Percentiles rank a stretch among this genome's conserved stretches.
phyloP scores from a whole-genome alignment of 1,140 invertebrate genomes.

The Zaprionus inermis region DNA sequence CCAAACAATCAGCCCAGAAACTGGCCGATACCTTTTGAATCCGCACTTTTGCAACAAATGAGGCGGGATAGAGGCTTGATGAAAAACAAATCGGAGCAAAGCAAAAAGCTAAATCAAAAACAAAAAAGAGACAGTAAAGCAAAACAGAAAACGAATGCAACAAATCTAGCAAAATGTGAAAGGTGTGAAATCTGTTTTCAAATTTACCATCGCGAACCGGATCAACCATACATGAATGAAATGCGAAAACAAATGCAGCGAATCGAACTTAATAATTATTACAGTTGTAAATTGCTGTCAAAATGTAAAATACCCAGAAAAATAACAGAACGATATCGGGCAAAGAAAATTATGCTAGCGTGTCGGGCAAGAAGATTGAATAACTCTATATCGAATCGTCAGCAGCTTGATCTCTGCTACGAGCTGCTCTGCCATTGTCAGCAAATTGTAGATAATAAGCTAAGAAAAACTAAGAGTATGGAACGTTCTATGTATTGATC shows the following conservation, averaged over 20 bases:
- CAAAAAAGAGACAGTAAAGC: not conserved
- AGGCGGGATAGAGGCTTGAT: not conserved
- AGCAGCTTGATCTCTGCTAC: slow-evolving; percentile 13
- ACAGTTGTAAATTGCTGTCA: slow-evolving; percentile 10
- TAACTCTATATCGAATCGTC: not conserved
- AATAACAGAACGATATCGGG: not conserved
- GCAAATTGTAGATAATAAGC: slow-evolving; percentile 14
- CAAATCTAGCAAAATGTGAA: not conserved
- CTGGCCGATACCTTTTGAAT: slow-evolving; percentile 17
- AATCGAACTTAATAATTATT: slow-evolving; percentile 23
- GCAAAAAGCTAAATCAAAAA: not conserved
- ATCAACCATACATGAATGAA: slow-evolving; percentile 34
- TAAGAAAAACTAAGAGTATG: not conserved
- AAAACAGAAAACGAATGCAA: not conserved
- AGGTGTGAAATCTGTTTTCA: slow-evolving; percentile 21
- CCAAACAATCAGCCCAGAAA: not conserved
- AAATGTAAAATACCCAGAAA: not conserved
- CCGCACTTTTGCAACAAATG: not conserved
- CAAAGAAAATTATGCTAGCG: not conserved
- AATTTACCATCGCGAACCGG: not conserved
- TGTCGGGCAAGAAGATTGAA: not conserved
- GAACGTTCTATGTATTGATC: slow-evolving; percentile 9
- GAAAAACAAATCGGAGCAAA: not conserved
- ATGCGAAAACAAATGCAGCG: slow-evolving; percentile 16
- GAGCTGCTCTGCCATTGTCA: slow-evolving; percentile 23